These are phyloP conservation scores for Odontocolon sp. DNA, from an alignment of 2,888 invertebrate genomes.

Conservation along the genomic window DNA sequence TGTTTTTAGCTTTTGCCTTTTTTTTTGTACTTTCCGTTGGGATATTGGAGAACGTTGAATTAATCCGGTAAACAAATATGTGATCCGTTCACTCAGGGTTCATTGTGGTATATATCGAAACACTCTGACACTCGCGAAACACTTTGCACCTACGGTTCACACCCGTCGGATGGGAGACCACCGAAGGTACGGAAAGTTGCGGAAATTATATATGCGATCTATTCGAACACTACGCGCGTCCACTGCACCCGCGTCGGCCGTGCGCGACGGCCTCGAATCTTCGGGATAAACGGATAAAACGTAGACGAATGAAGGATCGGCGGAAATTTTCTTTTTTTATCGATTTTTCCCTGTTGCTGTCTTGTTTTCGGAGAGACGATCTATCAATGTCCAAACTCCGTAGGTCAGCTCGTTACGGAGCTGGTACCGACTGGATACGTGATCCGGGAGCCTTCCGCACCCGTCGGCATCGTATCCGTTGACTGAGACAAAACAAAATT, in stretches of 20 bases:
- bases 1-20: neutral
- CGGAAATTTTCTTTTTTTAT: constrained; percentile 6
- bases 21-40: neutral
- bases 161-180: too few relatives aligned
- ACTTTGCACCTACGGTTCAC: too few relatives aligned
- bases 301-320: too few relatives aligned
- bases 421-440: constrained; percentile 29
- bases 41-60: neutral
- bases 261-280: neutral
- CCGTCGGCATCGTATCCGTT: constrained; percentile 58
- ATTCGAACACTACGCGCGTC: constrained; percentile 55
- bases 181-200: too few relatives aligned
- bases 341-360: neutral
- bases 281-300: too few relatives aligned
- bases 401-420: constrained; percentile 67
- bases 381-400: constrained; percentile 56
- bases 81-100: neutral
- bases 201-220: too few relatives aligned
- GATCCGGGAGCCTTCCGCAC: constrained; percentile 31
- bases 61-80: neutral
- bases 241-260: constrained; percentile 67
- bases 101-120: neutral
- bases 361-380: neutral
- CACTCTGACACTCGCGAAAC: constrained; percentile 28
- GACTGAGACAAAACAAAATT: constrained; percentile 11